Evolutionary conservation across 2,888 invertebrate species (phyloP).

Genomic region (Tetramorium bicarinatum): DNA sequence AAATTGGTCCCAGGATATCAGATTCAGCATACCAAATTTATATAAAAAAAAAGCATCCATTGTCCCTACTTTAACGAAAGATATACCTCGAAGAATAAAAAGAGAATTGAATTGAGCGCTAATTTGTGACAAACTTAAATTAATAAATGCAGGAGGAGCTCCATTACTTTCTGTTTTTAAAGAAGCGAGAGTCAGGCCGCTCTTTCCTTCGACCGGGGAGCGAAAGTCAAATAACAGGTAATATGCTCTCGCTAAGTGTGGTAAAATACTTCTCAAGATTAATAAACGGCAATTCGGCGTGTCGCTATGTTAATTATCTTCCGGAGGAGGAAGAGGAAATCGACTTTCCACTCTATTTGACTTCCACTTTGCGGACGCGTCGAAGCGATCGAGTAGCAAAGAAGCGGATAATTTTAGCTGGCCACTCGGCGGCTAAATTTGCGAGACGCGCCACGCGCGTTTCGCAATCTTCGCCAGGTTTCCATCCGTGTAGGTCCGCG

Average conservation of each 20-base stretch:
- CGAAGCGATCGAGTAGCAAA: conserved; percentile 28
- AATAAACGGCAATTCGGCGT: conserved; percentile 33
- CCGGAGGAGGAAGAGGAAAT: conserved; percentile 15
- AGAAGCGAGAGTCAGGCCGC: background rate
- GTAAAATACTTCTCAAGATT: conserved; percentile 23
- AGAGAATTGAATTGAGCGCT: background rate
- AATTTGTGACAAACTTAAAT: background rate
- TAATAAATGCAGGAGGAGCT: background rate
- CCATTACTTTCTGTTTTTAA: background rate
- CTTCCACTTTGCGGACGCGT: conserved; percentile 19
- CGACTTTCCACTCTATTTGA: conserved; percentile 41
- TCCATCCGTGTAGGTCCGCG: background rate
- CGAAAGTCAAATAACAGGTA: conserved; percentile 18
- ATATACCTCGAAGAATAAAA: background rate
- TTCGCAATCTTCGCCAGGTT: conserved; percentile 36
- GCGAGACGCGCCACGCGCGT: conserved; percentile 12
- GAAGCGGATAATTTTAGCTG: conserved; percentile 50
- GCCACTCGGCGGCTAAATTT: conserved; percentile 45
- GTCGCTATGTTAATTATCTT: conserved; percentile 38
- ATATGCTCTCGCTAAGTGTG: conserved; percentile 18
- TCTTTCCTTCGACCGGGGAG: background rate
- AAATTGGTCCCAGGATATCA: background rate
- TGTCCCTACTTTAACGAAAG: background rate
- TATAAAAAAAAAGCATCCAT: background rate
- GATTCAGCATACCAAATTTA: background rate